phyloP scores from a whole-genome alignment of 2,797 vertebrate genomes.

The Pangasius larnaudii region DNA sequence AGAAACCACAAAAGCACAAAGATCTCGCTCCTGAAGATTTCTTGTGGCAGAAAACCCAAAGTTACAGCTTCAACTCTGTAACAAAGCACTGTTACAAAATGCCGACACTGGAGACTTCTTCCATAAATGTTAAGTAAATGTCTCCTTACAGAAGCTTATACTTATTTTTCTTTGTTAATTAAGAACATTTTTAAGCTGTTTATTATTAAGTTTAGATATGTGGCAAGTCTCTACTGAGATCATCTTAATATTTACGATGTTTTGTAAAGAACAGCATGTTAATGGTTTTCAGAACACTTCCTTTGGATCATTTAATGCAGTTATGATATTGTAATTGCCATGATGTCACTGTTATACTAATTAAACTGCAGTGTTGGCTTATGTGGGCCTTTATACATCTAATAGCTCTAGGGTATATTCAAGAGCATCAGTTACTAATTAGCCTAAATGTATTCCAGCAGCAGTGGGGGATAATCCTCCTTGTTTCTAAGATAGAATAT shows the following conservation, averaged over 20 bases:
- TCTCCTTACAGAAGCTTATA: not conserved
- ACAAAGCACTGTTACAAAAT: slow-evolving; percentile 1
- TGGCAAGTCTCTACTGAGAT: not conserved
- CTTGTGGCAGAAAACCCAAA: not conserved
- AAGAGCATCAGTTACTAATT: slow-evolving; percentile 26
- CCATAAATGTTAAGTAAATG: not conserved
- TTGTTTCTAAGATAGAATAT: not conserved
- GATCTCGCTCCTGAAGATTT: not conserved
- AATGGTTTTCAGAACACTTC: not conserved
- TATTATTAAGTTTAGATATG: not conserved
- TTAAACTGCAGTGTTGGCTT: slow-evolving; percentile 5
- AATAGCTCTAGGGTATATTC: not conserved
- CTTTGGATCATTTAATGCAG: not conserved
- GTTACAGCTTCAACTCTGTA: not conserved
- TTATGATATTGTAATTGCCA: not conserved
- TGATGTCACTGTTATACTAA: not conserved
- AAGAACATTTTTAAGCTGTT: not conserved
- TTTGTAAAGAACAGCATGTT: not conserved
- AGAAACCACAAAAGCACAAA: not conserved
- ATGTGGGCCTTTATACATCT: not conserved
- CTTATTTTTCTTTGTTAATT: not conserved
- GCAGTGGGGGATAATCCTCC: not conserved
- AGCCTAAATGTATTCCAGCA: slow-evolving; percentile 68
- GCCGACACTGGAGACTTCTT: not conserved
- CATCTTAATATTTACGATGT: not conserved